Base-by-base conservation (phyloP, 2,113 vertebrate genomes). In the Cheirogaleus medius region DNA sequence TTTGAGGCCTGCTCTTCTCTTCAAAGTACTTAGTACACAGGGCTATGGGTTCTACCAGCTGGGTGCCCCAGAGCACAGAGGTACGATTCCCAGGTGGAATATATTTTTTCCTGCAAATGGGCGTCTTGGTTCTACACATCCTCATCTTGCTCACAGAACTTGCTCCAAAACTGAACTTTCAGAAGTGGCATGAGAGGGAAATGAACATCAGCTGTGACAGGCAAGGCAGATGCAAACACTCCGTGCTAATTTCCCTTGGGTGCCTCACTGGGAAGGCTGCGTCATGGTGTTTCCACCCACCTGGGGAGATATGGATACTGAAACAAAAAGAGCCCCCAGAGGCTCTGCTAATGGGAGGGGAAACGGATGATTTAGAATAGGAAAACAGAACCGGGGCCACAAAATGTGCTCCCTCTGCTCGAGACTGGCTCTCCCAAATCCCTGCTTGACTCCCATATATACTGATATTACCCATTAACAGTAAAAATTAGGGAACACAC, bases 1-100 rank as follows among this genome's bases (percentile, higher is more conserved):
- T 94, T 1, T 25, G 89, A 86, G 86, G 54, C 77, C 91, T 91
- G 95, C 92, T 96, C 89, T 95, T 81, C 37, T 84, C 95, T 81
- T 93, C 83, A 78, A 95, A 94, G 78, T 54, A 91, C 89, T 84
- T 84, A 87, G 86, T 29, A 47, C 54, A 23, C 25, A 49, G 14
- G 47, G 27, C 20, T 32, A 8, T 2, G 10, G 60, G 37, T 29
- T 42, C 78, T 39, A 37, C 37, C 17, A 44, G 58, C 15, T n/a
- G 37, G 32, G 34, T 49, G 11, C 34, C 47, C 32, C 25, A 9
- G 47, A 54, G 39, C 69, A 49, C 32, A 5, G 42, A 68, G 14
- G 66, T 58, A 42, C 8, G 85, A 82, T 27, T 27, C 32, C 21
- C 37, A 52, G 18, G 32, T 27, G 34, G 10, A 71, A 56, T 7